phyloP scores from a whole-genome alignment of 2,797 vertebrate genomes.

The Lates japonicus region DNA sequence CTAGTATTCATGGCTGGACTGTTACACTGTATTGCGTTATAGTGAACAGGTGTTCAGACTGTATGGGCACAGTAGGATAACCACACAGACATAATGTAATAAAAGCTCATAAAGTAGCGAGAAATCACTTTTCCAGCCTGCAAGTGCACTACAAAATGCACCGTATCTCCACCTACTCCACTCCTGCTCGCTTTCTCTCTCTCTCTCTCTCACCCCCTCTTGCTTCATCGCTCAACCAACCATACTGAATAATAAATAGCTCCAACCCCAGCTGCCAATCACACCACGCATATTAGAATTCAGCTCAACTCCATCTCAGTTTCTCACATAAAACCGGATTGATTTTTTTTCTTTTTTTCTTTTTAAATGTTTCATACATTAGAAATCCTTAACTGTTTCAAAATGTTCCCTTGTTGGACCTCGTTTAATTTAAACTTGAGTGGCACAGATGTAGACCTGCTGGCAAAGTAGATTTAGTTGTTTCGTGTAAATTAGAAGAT shows the following conservation, averaged over 20 bases:
- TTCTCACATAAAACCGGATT: constrained; percentile 51
- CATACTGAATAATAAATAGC: constrained; percentile 81
- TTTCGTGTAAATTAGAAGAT: not conserved
- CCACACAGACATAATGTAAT: constrained; percentile 20
- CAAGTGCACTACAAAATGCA: constrained; percentile 55
- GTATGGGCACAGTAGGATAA: constrained; percentile 9
- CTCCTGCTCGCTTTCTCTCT: constrained; percentile 53
- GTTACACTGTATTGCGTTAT: not conserved
- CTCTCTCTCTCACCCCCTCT: constrained; percentile 7
- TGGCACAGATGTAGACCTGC: not conserved
- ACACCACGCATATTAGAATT: constrained; percentile 72
- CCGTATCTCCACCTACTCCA: constrained; percentile 69
- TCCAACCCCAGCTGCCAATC: constrained; percentile 76
- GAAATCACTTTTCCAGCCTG: constrained; percentile 58
- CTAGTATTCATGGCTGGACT: not conserved
- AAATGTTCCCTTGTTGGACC: constrained; percentile 19
- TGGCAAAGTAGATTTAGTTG: not conserved
- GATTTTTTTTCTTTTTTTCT: constrained; percentile 18
- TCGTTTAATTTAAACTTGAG: not conserved
- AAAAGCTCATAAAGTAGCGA: constrained; percentile 26
- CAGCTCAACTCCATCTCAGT: constrained; percentile 61
- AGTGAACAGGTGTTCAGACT: constrained; percentile 18
- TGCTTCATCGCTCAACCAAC: constrained; percentile 60
- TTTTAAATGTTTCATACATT: constrained; percentile 6
- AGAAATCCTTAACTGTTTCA: constrained; percentile 29